Conservation (phyloP, 92 coral and sea anemone genomes). For the Zoanthus gigantus region DNA sequence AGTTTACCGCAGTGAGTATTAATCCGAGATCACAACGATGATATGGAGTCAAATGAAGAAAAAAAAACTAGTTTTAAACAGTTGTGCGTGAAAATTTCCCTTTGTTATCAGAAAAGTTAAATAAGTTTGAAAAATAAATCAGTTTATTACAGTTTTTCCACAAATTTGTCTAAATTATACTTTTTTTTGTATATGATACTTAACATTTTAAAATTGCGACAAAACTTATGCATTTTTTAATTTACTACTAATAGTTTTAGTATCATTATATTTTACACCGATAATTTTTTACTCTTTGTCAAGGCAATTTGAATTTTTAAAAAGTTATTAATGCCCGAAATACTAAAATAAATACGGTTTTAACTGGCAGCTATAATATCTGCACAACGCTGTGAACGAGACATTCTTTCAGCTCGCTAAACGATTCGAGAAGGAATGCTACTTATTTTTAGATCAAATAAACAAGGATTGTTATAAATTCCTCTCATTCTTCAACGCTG, state of each 20-base stretch:
- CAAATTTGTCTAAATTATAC: background rate
- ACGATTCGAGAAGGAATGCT: constrained; percentile 39
- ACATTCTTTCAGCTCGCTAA: background rate
- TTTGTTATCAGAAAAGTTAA: background rate
- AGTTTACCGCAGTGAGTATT: background rate
- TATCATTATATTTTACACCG: background rate
- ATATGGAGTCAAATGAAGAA: background rate
- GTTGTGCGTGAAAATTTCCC: background rate
- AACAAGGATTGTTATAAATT: constrained; percentile 15
- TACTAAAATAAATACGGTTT: background rate
- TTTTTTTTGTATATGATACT: background rate
- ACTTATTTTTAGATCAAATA: constrained; percentile 3
- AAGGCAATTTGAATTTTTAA: background rate
- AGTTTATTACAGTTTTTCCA: background rate
- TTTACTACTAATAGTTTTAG: too few species aligned
- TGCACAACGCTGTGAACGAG: background rate
- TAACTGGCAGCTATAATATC: background rate
- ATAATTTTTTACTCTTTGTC: background rate
- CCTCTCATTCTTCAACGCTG: constrained; percentile 15
- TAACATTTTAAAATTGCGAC: background rate
- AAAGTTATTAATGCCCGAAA: background rate
- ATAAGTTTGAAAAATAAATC: background rate
- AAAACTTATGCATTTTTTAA: background rate
- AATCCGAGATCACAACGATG: background rate
- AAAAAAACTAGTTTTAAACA: background rate